Evolutionary conservation across 92 coral and sea anemone species (phyloP).

Genomic region (Zoanthus sansibaricus): DNA sequence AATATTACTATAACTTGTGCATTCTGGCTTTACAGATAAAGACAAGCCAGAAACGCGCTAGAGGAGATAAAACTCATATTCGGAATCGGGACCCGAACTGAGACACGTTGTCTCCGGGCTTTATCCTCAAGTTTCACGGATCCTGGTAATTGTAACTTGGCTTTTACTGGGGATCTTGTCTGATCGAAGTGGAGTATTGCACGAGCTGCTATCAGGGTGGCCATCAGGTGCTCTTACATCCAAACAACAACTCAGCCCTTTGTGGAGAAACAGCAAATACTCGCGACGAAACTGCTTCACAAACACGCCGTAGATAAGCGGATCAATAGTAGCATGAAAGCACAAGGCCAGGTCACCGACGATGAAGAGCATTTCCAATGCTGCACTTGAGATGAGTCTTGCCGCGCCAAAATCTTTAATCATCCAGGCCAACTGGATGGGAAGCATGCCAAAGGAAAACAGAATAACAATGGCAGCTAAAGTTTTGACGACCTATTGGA

Average conservation of each 20-base stretch:
- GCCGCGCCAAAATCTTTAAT: slow-evolving; percentile 27
- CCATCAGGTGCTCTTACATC: neutral
- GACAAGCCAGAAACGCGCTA: too few relatives aligned
- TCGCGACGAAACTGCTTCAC: slow-evolving; percentile 33
- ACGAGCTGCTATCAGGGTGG: neutral
- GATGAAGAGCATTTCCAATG: slow-evolving; percentile 25
- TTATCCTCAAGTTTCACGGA: neutral
- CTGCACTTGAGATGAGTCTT: neutral
- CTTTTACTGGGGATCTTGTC: neutral
- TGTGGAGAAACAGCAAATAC: neutral
- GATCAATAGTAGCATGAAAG: slow-evolving; percentile 34
- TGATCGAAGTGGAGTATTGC: neutral
- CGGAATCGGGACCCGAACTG: too few relatives aligned
- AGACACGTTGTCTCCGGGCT: too few relatives aligned
- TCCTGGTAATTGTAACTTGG: neutral
- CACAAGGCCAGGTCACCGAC: slow-evolving; percentile 35
- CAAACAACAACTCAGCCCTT: slow-evolving; percentile 14
- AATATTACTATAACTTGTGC: too few relatives aligned
- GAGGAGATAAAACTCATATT: too few relatives aligned
- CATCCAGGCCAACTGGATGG: slow-evolving; percentile 46
- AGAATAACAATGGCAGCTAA: slow-evolving; percentile 27
- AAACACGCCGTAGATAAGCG: slow-evolving; percentile 19
- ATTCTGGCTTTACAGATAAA: too few relatives aligned
- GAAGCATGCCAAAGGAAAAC: slow-evolving; percentile 39
- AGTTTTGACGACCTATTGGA: slow-evolving; percentile 31